Base-by-base conservation (phyloP, 2,113 vertebrate genomes). In the Xenotilapia leptura region DNA sequence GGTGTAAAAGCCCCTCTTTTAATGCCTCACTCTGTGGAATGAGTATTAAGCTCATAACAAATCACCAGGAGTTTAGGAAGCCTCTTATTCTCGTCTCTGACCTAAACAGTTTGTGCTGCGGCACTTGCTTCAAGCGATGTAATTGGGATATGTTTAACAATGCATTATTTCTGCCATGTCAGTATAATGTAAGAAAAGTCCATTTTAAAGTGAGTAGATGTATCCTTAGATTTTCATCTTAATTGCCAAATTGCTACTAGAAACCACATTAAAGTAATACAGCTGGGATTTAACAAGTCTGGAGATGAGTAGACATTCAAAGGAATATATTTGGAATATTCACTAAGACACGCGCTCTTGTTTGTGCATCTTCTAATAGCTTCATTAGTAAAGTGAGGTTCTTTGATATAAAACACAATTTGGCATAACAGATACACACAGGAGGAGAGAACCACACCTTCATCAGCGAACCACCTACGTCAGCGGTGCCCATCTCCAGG, bases 81-180 rank as follows among this genome's bases (percentile, higher is more conserved):
- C 51, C 42, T 90, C 80, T 92, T 17, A 84, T 88, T 83, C 83
- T 55, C 8, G 9, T 90, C 79, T 90, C 62, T 21, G 79, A 86
- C 54, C 82, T 82, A 87, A 90, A 85, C 87, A 65, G 80, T 89
- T 85, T 88, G 70, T 88, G 68, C 31, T 87, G 82, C 40, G 55
- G 55, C 77, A n/a, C 53, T 84, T n/a, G 83, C 92, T 88, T 68
- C 17, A 4, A 83, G 91, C 28, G 42, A 54, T 5, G 31, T 58
- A 2, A 81, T 91, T 88, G 85, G 26, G 81, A 90, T 84, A 65
- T 55, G 73, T 85, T 83, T 85, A 87, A 91, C 82, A 88, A 85
- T 90, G 87, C 62, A 28, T 31, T 55, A 40, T 82, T 91, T 92
- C 23, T 90, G 92, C 92, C 51, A 40, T 23, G 87, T 91, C 88